Base-by-base conservation (phyloP, 1,140 invertebrate species). In the Centruroides vittatus region DNA sequence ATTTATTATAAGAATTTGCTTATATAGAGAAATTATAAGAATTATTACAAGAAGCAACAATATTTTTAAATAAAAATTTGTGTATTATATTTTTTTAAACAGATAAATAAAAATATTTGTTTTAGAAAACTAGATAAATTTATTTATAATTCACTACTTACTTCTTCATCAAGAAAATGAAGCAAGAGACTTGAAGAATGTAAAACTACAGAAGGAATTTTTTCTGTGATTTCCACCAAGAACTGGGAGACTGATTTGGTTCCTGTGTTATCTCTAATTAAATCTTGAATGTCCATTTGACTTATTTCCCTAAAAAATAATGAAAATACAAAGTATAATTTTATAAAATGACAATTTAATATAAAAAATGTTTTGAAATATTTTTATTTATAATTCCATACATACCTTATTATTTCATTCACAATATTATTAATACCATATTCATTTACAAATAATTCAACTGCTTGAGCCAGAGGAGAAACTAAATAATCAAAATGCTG, bases 401-500 rank as follows among this genome's bases (percentile, higher is more conserved):
- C 56, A 41, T 57, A 57, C 56, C 56, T 12, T 52, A 59, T 35
- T 13, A 59, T 59, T 51, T 51, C 47, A 52, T 35, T 59, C 4
- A 59, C 34, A 10, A 59, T 50, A 46, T 50, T 51, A 11, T 34
- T 59, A 11, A 36, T 13, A 50, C 49, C 34, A 36, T 47, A 52
- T n/a, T 46, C 34, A 47, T 13, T 41, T 6, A 57, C 56, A 41
- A 61, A 57, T 9, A 48, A 34, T 55, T 55, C 52, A 13, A 61
- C 54, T 7, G 47, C 53, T 35, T 57, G n/a, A 57, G 54, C 59
- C 5, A 61, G 36, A 35, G 53, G 12, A 10, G 53, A n/a, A 55
- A 36, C 54, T 12, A 61, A 47, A 35, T 61, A 52, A 7, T 61
- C 59, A 47, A 35, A 47, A 55, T 57, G 47, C 36, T 61, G 53